Percentiles rank a stretch among this genome's conserved stretches.
Conservation (phyloP, 2,888 invertebrate species). For the Maniola hyperantus region DNA sequence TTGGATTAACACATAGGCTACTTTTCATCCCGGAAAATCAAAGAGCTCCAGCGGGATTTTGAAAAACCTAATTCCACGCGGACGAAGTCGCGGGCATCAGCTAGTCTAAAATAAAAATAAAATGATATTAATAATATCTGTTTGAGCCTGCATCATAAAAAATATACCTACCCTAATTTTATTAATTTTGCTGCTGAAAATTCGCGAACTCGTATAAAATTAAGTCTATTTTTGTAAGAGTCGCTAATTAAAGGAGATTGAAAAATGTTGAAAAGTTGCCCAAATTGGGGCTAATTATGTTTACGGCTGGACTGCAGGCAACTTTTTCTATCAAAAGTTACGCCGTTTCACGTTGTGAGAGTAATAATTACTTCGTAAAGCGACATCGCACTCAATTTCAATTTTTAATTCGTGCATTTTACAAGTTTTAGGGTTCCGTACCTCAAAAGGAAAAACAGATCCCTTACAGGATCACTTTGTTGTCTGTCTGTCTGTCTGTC, state of each 20-base stretch:
- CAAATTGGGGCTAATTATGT: slow-evolving; percentile 73
- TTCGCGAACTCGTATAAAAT: not conserved
- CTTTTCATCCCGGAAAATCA: no score
- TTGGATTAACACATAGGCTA: no score
- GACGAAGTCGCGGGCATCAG: no score
- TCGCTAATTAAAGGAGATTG: slow-evolving; percentile 45
- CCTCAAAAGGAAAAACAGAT: no score
- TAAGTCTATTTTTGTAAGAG: slow-evolving; percentile 39
- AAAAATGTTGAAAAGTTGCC: slow-evolving; percentile 58
- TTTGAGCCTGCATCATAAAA: not conserved
- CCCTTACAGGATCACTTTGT: no score
- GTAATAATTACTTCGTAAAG: slow-evolving; percentile 41
- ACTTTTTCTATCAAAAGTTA: slow-evolving; percentile 61
- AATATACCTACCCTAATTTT: not conserved
- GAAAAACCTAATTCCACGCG: no score
- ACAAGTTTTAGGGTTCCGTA: no score
- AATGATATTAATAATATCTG: not conserved
- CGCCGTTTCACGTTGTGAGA: slow-evolving; percentile 35
- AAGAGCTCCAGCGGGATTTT: no score
- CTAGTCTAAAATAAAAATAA: not conserved
- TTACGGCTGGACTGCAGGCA: slow-evolving; percentile 63
- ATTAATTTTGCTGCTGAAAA: not conserved
- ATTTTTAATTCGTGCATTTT: not conserved
- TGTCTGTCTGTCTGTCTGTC: no score
- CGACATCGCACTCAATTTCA: slow-evolving; percentile 28